phyloP scores from a whole-genome alignment of 2,113 vertebrate species.

The Gnathonemus longibarbis region DNA sequence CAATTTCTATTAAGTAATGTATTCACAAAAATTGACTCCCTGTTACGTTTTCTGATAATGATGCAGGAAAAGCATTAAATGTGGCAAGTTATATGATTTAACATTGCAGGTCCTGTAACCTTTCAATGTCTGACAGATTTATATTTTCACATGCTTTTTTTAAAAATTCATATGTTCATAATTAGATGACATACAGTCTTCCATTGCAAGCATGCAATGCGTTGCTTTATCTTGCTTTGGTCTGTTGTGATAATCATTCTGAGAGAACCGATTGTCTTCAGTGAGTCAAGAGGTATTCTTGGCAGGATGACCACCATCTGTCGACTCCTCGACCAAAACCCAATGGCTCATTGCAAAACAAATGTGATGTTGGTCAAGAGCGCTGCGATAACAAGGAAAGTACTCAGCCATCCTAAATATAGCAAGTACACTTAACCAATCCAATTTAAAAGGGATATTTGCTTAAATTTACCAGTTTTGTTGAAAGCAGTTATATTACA shows the following conservation, averaged over 20 bases:
- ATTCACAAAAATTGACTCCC: background rate
- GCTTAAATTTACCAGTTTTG: background rate
- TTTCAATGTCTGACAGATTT: background rate
- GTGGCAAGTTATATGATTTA: background rate
- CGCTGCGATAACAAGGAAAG: background rate
- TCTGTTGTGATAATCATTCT: background rate
- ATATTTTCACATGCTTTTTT: background rate
- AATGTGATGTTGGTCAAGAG: background rate
- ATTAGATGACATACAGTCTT: background rate
- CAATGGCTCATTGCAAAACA: background rate
- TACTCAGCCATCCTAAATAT: background rate
- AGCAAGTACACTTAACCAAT: background rate
- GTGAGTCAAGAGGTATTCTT: slow-evolving; percentile 4
- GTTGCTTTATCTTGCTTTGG: background rate
- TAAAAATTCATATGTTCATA: background rate
- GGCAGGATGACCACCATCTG: background rate
- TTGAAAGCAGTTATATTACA: background rate
- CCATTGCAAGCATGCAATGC: background rate
- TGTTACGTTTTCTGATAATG: background rate
- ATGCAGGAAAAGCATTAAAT: background rate
- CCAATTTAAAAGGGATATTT: background rate
- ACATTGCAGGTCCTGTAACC: background rate
- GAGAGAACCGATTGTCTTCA: background rate
- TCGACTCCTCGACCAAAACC: background rate
- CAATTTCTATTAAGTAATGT: background rate